Percentiles rank a stretch among this genome's conserved stretches.
Evolutionary conservation across 2,888 invertebrate genomes (phyloP).

Genomic region (Dioctria rufipes): DNA sequence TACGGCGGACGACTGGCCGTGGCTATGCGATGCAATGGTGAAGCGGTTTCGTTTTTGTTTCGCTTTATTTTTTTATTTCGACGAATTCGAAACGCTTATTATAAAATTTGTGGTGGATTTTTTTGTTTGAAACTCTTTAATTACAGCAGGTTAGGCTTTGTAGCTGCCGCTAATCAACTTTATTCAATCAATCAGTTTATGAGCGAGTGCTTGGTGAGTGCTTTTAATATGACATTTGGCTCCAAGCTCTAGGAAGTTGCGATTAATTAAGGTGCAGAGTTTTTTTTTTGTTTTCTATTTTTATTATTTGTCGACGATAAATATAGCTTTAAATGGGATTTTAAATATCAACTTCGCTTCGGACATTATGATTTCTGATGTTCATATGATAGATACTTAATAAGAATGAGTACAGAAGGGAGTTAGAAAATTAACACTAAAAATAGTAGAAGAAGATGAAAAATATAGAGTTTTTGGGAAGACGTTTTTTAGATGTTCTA

Average conservation of each 20-base stretch:
- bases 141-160: slow-evolving; percentile 34
- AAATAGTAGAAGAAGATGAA: too few species aligned
- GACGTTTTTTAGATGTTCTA: too few species aligned
- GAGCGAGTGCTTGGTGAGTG: background rate
- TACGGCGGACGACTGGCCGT: background rate
- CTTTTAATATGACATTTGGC: background rate
- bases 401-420: too few species aligned
- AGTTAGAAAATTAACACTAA: too few species aligned
- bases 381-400: too few species aligned
- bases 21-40: background rate
- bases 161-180: slow-evolving; percentile 47
- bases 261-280: too few species aligned
- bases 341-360: too few species aligned
- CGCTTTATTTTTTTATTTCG: background rate
- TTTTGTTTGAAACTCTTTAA: slow-evolving; percentile 38
- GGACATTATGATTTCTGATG: too few species aligned
- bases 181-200: slow-evolving; percentile 46
- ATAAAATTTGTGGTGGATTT: slow-evolving; percentile 44
- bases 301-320: too few species aligned
- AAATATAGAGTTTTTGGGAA: too few species aligned
- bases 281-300: too few species aligned
- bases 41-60: slow-evolving; percentile 9
- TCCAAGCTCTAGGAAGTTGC: background rate
- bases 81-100: slow-evolving; percentile 41
- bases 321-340: too few species aligned